Conservation (phyloP, 2,113 vertebrate genomes). For the Oryzias curvinotus region DNA sequence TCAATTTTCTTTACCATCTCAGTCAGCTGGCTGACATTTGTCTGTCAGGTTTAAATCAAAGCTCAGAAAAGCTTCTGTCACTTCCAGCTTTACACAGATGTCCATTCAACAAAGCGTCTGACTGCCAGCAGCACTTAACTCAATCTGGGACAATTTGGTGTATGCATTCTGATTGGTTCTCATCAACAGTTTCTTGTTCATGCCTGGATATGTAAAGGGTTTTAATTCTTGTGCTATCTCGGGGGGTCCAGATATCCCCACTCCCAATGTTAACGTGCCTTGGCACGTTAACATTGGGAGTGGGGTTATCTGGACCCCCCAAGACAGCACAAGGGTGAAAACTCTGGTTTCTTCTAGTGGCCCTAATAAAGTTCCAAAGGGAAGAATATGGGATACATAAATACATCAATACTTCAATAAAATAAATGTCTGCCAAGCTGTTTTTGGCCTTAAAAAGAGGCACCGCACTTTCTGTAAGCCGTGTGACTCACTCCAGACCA, state of each 20-base stretch:
- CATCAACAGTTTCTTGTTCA: neutral
- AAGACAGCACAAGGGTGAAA: too few species aligned
- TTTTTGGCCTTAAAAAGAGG: neutral
- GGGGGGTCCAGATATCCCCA: too few species aligned
- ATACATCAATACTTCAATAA: neutral
- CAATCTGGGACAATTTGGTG: conserved; percentile 11
- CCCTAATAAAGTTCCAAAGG: neutral
- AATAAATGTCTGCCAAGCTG: neutral
- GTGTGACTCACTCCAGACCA: neutral
- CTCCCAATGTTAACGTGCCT: too few species aligned
- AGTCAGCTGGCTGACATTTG: neutral
- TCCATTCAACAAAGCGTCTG: conserved; percentile 21
- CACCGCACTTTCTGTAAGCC: neutral
- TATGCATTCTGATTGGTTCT: neutral
- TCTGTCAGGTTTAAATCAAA: neutral
- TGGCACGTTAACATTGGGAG: too few species aligned
- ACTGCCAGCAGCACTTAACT: conserved; percentile 25
- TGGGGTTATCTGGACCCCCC: too few species aligned
- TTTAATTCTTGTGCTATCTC: too few species aligned
- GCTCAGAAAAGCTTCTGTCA: conserved; percentile 1
- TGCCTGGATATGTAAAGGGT: too few species aligned
- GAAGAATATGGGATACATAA: neutral
- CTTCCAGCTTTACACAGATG: conserved; percentile 10
- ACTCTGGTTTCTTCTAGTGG: neutral
- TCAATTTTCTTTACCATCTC: too few species aligned